A percentile compares a stretch with the other conserved stretches of the same genome.
These are phyloP conservation scores for Saxicola maurus DNA, from an alignment of 2,797 vertebrate species.

Conservation along the genomic window DNA sequence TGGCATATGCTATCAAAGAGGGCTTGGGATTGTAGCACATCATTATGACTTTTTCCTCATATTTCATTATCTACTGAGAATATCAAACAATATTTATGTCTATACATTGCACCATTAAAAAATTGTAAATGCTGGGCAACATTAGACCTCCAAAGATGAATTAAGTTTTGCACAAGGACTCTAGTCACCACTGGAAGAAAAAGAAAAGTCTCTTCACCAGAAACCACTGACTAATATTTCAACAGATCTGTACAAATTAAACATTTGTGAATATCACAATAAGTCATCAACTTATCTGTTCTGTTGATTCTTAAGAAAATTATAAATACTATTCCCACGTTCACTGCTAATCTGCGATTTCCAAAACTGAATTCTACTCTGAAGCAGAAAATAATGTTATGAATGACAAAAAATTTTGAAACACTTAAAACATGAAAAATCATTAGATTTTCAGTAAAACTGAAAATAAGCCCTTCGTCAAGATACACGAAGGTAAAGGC, in stretches of 20 bases:
- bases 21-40: not conserved
- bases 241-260: not conserved
- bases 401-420: not conserved
- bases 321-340: not conserved
- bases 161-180: not conserved
- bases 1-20: not conserved
- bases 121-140: not conserved
- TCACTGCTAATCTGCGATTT: not conserved
- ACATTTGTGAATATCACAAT: not conserved
- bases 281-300: not conserved
- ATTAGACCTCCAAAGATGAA: not conserved
- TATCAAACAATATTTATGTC: not conserved
- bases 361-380: not conserved
- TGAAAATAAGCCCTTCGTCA: not conserved
- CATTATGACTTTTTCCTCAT: not conserved
- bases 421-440: not conserved
- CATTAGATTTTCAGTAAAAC: not conserved
- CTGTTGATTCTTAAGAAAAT: not conserved
- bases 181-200: not conserved
- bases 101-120: not conserved
- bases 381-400: not conserved
- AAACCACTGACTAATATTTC: not conserved
- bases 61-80: not conserved
- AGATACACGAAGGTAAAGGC: not conserved
- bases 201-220: not conserved